These are phyloP conservation scores for Himalopsyche anomala DNA, from an alignment of 2,888 invertebrate species.

Conservation along the genomic window DNA sequence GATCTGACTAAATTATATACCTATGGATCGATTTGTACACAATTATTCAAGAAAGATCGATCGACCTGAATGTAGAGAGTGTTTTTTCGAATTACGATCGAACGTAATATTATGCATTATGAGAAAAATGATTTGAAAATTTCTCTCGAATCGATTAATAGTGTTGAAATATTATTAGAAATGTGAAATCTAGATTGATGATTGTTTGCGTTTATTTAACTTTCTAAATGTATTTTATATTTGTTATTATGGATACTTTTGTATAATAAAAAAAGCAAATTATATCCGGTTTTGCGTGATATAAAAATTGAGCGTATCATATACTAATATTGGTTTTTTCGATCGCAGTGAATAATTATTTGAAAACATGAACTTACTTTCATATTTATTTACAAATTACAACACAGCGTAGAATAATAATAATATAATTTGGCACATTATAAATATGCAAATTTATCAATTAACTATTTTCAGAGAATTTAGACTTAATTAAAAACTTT, in stretches of 20 bases:
- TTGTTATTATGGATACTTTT: conserved; percentile 38
- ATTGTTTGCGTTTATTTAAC: conserved; percentile 41
- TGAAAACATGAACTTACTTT: conserved; percentile 3
- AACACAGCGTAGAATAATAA: too few species aligned
- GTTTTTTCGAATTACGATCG: background rate
- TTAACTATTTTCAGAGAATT: too few species aligned
- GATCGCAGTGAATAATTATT: background rate
- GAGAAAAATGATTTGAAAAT: conserved; percentile 42
- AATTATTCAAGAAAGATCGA: conserved; percentile 31
- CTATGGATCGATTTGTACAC: background rate
- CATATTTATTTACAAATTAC: background rate
- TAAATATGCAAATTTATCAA: too few species aligned
- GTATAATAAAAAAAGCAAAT: conserved; percentile 9
- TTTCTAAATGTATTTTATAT: conserved; percentile 38
- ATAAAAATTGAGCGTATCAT: conserved; percentile 8
- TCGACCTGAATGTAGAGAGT: conserved; percentile 10
- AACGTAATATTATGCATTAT: conserved; percentile 33
- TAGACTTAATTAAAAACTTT: too few species aligned
- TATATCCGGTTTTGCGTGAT: conserved; percentile 28
- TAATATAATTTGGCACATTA: too few species aligned
- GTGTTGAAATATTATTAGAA: conserved; percentile 42
- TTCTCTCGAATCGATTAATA: conserved; percentile 38
- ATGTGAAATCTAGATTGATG: conserved; percentile 40
- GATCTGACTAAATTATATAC: background rate
- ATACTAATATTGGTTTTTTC: background rate